Conservation (phyloP, 2,797 vertebrate genomes). For the Pristis pectinata region DNA sequence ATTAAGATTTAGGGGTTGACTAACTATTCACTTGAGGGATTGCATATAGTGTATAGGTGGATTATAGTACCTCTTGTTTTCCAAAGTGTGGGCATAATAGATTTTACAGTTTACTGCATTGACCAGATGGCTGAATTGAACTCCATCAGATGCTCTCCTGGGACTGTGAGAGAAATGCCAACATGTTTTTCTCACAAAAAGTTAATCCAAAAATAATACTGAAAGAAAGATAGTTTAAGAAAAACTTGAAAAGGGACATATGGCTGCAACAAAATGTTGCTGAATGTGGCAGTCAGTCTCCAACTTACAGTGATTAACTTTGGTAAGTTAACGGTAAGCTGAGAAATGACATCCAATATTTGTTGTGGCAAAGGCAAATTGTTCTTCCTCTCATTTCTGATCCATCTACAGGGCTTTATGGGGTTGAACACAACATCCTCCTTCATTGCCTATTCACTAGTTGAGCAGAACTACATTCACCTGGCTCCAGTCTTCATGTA, state of each 20-base stretch:
- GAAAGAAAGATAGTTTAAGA: conserved; percentile 9
- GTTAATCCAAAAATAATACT: not conserved
- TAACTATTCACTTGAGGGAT: not conserved
- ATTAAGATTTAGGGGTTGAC: not conserved
- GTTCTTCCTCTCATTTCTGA: too few species aligned
- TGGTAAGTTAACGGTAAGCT: not conserved
- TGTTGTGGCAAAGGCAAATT: too few species aligned
- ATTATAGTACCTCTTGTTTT: not conserved
- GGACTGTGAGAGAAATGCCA: not conserved
- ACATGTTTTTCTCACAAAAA: conserved; percentile 2
- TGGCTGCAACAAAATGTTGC: not conserved
- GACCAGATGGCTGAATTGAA: not conserved
- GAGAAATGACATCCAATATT: too few species aligned
- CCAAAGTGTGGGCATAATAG: not conserved
- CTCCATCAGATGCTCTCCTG: not conserved
- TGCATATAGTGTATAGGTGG: not conserved
- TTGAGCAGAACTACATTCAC: too few species aligned
- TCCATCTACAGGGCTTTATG: too few species aligned
- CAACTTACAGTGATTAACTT: not conserved
- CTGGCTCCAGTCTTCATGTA: too few species aligned
- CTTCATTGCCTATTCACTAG: too few species aligned
- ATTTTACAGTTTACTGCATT: not conserved
- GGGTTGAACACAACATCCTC: too few species aligned
- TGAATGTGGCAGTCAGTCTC: not conserved
- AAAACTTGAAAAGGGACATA: not conserved